Evolutionary conservation across 2,888 invertebrate genomes (phyloP).

Genomic region (Pachliopta kotzebuea): DNA sequence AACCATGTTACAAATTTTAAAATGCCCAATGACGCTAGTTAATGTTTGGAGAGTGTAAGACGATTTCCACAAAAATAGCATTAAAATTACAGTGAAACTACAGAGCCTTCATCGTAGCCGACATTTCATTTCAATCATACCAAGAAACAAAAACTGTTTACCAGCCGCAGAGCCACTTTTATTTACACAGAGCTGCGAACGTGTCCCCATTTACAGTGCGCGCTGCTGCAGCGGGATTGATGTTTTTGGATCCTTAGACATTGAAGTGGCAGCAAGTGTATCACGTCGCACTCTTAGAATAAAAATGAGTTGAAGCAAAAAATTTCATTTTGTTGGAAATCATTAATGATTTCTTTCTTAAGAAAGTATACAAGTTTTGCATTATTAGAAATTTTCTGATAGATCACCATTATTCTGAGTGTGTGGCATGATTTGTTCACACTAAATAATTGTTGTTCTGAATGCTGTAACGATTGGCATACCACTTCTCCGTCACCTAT

Average conservation of each 20-base stretch:
- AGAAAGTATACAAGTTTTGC: too few species aligned
- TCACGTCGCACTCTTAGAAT: not conserved
- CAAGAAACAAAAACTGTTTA: constrained; percentile 38
- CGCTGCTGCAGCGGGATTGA: constrained; percentile 1
- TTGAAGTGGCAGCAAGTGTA: not conserved
- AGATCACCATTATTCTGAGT: too few species aligned
- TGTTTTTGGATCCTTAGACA: not conserved
- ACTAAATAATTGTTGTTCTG: not conserved
- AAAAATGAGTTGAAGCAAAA: too few species aligned
- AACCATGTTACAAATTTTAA: constrained; percentile 23
- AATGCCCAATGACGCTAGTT: constrained; percentile 15
- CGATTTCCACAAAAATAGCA: constrained; percentile 32
- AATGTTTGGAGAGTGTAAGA: constrained; percentile 13
- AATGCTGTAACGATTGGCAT: not conserved
- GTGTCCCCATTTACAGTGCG: constrained; percentile 26
- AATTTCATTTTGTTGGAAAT: too few species aligned
- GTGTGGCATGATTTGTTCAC: not conserved
- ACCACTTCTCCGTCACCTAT: not conserved
- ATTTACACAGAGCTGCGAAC: constrained; percentile 47
- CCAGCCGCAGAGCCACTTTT: constrained; percentile 41
- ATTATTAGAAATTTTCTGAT: too few species aligned
- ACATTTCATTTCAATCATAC: constrained; percentile 18
- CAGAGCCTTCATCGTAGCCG: constrained; percentile 14
- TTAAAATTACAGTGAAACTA: constrained; percentile 26
- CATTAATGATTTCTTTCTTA: too few species aligned